Evolutionary conservation across 1,140 invertebrate genomes (phyloP).

Genomic region (Drosophila navojoa): DNA sequence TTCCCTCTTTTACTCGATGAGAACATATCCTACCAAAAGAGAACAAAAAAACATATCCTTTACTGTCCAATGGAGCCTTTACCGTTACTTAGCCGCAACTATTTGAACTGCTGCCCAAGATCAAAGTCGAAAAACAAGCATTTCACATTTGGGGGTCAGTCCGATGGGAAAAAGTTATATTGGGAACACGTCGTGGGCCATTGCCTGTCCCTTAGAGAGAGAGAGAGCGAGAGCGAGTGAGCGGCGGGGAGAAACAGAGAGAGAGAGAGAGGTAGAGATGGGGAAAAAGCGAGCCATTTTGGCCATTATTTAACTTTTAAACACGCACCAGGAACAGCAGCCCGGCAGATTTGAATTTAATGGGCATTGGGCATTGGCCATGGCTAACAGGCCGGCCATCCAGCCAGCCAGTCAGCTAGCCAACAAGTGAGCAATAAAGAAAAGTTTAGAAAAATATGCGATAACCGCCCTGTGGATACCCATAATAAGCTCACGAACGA

Average conservation of each 20-base stretch:
- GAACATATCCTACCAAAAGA: constrained; percentile 27
- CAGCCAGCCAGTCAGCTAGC: constrained; percentile 21
- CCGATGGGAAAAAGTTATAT: constrained; percentile 71
- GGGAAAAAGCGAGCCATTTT: constrained; percentile 4
- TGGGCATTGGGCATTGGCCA: constrained; percentile 61
- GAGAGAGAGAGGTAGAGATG: not conserved
- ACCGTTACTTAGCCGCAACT: constrained; percentile 59
- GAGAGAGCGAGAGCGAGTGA: not conserved
- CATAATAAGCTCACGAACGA: constrained; percentile 77
- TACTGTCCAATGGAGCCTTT: constrained; percentile 50
- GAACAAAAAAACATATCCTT: constrained; percentile 56
- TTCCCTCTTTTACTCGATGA: not conserved
- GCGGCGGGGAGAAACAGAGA: not conserved
- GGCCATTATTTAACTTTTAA: constrained; percentile 81
- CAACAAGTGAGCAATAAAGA: constrained; percentile 82
- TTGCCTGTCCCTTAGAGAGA: constrained; percentile 53
- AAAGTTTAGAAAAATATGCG: constrained; percentile 82
- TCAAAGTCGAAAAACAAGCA: constrained; percentile 58
- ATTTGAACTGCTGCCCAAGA: constrained; percentile 74
- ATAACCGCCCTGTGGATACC: constrained; percentile 45
- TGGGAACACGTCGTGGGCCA: constrained; percentile 75
- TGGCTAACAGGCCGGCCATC: constrained; percentile 18
- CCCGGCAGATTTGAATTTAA: constrained; percentile 76
- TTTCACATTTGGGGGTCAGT: constrained; percentile 10
- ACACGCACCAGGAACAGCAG: constrained; percentile 72